Evolutionary conservation across 2,888 invertebrate genomes (phyloP).

Genomic region (Sussaba pulchella): DNA sequence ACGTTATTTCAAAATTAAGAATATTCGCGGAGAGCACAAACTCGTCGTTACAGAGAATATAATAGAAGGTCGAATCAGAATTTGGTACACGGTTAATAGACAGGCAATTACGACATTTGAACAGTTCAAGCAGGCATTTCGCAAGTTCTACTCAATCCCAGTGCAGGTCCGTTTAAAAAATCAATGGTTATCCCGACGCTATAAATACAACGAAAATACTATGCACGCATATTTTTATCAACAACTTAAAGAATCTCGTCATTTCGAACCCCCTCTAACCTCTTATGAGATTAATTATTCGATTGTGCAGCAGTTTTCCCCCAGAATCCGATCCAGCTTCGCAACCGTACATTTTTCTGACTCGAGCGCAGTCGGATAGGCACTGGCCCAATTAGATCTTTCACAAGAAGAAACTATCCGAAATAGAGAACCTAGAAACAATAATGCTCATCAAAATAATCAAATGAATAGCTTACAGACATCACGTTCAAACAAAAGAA

Average conservation of each 20-base stretch:
- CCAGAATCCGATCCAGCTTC: slow-evolving; percentile 27
- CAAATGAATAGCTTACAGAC: neutral
- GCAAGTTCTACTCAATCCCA: neutral
- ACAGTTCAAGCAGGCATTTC: neutral
- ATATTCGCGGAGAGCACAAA: slow-evolving; percentile 27
- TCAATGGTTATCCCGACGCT: slow-evolving; percentile 41
- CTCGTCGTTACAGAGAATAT: neutral
- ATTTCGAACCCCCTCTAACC: slow-evolving; percentile 45
- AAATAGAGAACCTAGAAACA: neutral
- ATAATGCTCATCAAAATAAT: neutral
- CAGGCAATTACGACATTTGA: neutral
- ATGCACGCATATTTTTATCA: slow-evolving; percentile 57
- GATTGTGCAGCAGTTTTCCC: slow-evolving; percentile 54
- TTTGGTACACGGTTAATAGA: neutral
- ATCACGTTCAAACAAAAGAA: neutral
- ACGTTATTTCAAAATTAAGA: slow-evolving; percentile 51
- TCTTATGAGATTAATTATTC: slow-evolving; percentile 60
- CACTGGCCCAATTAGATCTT: slow-evolving; percentile 8
- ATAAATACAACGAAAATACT: slow-evolving; percentile 26
- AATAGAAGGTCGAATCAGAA: neutral
- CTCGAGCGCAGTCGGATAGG: neutral
- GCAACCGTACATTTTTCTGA: neutral
- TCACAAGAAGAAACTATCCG: slow-evolving; percentile 1
- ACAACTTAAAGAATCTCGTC: slow-evolving; percentile 52
- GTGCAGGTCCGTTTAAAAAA: slow-evolving; percentile 19